phyloP scores from a whole-genome alignment of 2,113 vertebrate genomes.

The Misgurnus anguillicaudatus region DNA sequence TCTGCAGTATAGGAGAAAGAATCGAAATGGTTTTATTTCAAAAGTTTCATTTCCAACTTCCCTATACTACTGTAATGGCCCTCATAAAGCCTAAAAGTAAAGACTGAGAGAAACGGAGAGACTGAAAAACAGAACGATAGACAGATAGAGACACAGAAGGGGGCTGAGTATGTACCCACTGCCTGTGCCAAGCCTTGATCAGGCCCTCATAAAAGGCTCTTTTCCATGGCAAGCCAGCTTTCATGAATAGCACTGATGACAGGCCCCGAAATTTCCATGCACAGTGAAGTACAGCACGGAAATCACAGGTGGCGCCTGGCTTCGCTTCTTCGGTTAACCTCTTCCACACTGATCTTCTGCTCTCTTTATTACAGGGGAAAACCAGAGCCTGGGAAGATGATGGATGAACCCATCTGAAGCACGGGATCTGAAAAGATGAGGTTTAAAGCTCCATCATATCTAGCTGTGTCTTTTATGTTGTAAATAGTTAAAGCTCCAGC shows the following conservation, averaged over 20 bases:
- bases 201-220: conserved; percentile 34
- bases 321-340: conserved; percentile 23
- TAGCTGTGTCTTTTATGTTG: conserved; percentile 27
- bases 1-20: too few relatives aligned
- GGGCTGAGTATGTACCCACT: conserved; percentile 23
- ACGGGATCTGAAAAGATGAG: conserved; percentile 26
- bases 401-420: conserved; percentile 32
- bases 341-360: conserved; percentile 20
- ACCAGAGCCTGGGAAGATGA: conserved; percentile 9
- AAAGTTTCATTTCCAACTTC: too few relatives aligned
- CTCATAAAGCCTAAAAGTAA: neutral
- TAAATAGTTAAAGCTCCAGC: neutral
- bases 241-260: conserved; percentile 32
- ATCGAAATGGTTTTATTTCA: too few relatives aligned
- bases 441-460: conserved; percentile 39
- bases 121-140: conserved; percentile 1
- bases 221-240: conserved; percentile 9
- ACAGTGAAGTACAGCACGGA: neutral
- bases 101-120: neutral
- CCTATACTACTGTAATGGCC: neutral
- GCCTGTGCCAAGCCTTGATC: conserved; percentile 41
- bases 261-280: conserved; percentile 17
- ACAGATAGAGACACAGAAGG: conserved; percentile 14
- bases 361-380: neutral
- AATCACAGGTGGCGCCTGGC: conserved; percentile 32